Conservation (phyloP, 2,797 vertebrate genomes). For the Eremophila alpestris region DNA sequence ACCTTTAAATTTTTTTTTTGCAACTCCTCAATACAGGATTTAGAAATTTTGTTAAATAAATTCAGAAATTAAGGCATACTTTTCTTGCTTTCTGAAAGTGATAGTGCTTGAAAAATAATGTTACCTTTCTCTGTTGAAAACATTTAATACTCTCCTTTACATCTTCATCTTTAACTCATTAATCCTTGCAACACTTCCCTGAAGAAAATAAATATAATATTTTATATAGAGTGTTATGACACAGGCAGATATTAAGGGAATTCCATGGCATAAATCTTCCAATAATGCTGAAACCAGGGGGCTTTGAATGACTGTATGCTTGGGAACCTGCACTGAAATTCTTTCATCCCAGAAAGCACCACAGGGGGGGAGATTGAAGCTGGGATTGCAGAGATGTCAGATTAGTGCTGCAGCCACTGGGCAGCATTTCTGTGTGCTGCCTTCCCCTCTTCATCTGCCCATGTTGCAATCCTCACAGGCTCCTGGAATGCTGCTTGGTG, state of each 20-base stretch:
- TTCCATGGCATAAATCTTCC: neutral
- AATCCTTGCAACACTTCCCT: neutral
- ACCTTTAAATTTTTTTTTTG: neutral
- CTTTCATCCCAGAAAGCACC: neutral
- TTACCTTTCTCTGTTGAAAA: neutral
- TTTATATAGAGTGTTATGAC: neutral
- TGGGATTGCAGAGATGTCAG: neutral
- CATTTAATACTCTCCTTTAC: neutral
- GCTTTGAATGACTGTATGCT: neutral
- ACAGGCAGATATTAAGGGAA: neutral
- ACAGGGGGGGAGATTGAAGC: neutral
- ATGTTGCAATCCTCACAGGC: neutral
- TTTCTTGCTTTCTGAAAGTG: neutral
- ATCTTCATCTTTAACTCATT: neutral
- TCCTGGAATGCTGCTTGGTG: neutral
- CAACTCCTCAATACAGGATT: neutral
- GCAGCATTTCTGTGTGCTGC: rapidly evolving
- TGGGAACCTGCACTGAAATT: neutral
- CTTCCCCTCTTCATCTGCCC: neutral
- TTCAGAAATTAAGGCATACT: neutral
- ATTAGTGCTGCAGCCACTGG: neutral
- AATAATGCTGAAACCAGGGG: neutral
- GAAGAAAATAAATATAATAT: neutral
- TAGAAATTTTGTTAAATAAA: neutral
- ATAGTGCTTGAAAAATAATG: neutral